Conservation (phyloP, 2,113 vertebrate species). For the Octodon degus region DNA sequence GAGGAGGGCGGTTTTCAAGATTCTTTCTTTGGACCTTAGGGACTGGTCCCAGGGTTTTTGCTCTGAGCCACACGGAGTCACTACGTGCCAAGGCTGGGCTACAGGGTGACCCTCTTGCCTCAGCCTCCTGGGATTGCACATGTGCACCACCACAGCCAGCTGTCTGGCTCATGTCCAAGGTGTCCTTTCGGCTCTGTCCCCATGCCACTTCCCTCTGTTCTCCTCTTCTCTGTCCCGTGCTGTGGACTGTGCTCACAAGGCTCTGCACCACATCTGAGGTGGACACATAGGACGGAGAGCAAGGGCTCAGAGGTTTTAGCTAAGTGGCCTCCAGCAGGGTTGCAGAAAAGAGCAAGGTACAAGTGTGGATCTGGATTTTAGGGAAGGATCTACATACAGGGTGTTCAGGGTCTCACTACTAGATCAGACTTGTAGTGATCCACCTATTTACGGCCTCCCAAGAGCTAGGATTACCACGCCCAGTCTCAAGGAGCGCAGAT, state of each 20-base stretch:
- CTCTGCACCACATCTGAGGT: background rate
- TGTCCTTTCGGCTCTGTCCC: background rate
- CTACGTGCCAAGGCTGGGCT: background rate
- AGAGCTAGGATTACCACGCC: too few species aligned
- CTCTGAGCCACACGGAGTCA: background rate
- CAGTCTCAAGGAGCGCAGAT: too few species aligned
- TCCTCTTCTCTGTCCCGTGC: background rate
- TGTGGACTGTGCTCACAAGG: background rate
- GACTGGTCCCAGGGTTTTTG: background rate
- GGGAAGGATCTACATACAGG: too few species aligned
- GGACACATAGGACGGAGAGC: background rate
- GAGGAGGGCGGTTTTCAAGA: background rate
- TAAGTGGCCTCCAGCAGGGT: background rate
- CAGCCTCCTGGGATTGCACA: background rate
- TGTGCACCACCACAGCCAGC: background rate
- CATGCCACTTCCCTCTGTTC: background rate
- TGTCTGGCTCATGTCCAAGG: background rate
- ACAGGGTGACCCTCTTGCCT: background rate
- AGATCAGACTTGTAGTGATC: too few species aligned
- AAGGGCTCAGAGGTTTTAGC: background rate
- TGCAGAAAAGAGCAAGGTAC: background rate
- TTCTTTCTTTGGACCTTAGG: background rate
- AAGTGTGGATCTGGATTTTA: too few species aligned
- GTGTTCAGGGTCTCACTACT: too few species aligned
- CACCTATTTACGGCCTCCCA: too few species aligned